Conservation (phyloP, 1,140 invertebrate species). For the Atta texana region DNA sequence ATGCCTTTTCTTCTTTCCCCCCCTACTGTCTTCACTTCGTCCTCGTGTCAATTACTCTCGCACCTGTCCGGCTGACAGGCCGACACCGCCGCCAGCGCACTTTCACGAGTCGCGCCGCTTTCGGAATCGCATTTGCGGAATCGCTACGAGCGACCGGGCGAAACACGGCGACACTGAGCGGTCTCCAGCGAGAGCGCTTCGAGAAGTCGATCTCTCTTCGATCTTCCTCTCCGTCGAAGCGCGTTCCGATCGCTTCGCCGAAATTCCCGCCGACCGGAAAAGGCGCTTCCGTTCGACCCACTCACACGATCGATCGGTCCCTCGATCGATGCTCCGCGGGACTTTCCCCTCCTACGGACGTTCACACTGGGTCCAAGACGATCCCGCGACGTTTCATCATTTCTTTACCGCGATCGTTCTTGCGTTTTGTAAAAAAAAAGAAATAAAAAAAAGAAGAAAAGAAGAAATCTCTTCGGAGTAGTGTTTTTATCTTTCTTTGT, state of each 20-base stretch:
- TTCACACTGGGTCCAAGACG: slow-evolving; percentile 31
- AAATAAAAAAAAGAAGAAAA: background rate
- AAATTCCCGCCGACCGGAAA: slow-evolving; percentile 41
- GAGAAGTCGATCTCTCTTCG: background rate
- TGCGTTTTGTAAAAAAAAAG: background rate
- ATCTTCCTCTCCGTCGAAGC: background rate
- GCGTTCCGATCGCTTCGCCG: slow-evolving; percentile 10
- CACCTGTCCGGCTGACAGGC: slow-evolving; percentile 67
- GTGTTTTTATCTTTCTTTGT: background rate
- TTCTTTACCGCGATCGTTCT: background rate
- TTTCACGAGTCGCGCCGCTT: slow-evolving; percentile 64
- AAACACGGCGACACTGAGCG: background rate
- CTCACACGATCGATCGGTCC: slow-evolving; percentile 34
- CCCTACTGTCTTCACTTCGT: background rate
- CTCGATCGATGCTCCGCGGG: slow-evolving; percentile 5
- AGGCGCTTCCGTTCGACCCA: slow-evolving; percentile 7
- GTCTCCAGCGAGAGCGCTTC: no score
- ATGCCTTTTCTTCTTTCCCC: slow-evolving; percentile 32
- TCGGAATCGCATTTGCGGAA: slow-evolving; percentile 35
- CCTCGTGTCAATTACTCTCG: slow-evolving; percentile 32
- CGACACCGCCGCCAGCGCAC: slow-evolving; percentile 51
- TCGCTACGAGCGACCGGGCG: background rate
- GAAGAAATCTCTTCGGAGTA: background rate
- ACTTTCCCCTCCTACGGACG: background rate
- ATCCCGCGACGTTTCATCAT: slow-evolving; percentile 38